Percentiles rank a stretch among this genome's conserved stretches.
These are phyloP conservation scores for Vanessa tameamea DNA, from an alignment of 1,140 invertebrate species.

Conservation along the genomic window DNA sequence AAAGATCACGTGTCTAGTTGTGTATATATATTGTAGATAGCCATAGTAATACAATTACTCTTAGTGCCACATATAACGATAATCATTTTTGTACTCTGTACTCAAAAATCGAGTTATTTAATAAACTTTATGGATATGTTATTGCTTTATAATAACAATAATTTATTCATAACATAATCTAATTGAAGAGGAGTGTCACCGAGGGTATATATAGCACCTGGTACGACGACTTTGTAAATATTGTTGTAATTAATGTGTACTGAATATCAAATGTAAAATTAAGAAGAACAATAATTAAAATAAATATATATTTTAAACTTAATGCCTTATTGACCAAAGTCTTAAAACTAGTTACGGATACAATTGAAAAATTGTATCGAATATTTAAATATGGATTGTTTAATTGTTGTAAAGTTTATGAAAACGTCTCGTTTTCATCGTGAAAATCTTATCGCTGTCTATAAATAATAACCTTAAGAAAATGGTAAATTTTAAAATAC, in stretches of 20 bases:
- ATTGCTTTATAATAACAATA: constrained; percentile 37
- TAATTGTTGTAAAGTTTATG: constrained; percentile 78
- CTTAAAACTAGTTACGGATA: constrained; percentile 78
- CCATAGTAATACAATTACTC: constrained; percentile 54
- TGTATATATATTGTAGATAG: constrained; percentile 74
- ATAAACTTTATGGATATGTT: constrained; percentile 42
- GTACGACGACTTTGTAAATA: constrained; percentile 61
- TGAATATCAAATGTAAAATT: constrained; percentile 71
- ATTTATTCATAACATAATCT: constrained; percentile 34
- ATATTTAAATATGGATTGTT: constrained; percentile 70
- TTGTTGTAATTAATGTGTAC: constrained; percentile 70
- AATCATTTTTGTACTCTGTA: constrained; percentile 62
- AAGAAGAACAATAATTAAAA: constrained; percentile 80
- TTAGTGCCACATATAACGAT: constrained; percentile 55
- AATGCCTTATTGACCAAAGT: constrained; percentile 81
- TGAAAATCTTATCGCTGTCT: constrained; percentile 67
- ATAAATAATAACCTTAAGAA: constrained; percentile 42
- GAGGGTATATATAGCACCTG: constrained; percentile 15
- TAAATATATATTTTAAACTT: constrained; percentile 79
- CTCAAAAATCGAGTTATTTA: constrained; percentile 39
- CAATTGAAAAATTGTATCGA: constrained; percentile 70
- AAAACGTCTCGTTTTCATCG: constrained; percentile 66
- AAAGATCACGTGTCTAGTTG: constrained; percentile 58
- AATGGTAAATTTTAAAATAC: constrained; percentile 34
- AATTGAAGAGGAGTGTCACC: constrained; percentile 25